phyloP scores from a whole-genome alignment of 2,888 invertebrate species.

The Amphipyra berbera region DNA sequence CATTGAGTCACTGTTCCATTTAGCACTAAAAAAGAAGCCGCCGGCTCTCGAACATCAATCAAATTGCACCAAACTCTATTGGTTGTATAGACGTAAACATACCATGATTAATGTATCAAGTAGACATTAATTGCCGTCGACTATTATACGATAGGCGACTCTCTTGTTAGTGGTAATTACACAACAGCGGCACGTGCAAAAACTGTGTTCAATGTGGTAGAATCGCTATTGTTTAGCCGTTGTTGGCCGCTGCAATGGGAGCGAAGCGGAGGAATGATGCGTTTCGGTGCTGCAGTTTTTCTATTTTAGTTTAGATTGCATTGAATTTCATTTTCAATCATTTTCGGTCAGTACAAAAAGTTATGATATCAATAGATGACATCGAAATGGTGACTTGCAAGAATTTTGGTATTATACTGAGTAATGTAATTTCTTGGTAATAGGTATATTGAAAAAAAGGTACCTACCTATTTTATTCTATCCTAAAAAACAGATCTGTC shows the following conservation, averaged over 20 bases:
- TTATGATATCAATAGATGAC: conserved; percentile 25
- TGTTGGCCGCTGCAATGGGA: conserved; percentile 42
- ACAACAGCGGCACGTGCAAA: conserved; percentile 56
- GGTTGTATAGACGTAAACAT: conserved; percentile 55
- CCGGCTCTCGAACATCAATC: conserved; percentile 58
- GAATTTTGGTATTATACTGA: conserved; percentile 1
- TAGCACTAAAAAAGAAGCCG: conserved; percentile 39
- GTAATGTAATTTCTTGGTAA: too few species aligned
- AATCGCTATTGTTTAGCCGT: conserved; percentile 63
- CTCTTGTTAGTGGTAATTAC: conserved; percentile 64
- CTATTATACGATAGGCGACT: conserved; percentile 54
- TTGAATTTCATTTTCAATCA: conserved; percentile 20
- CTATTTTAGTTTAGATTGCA: conserved; percentile 23
- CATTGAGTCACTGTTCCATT: conserved; percentile 41
- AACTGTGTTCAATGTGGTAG: conserved; percentile 42
- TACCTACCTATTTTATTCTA: background rate
- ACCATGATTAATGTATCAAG: conserved; percentile 74
- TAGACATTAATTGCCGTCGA: conserved; percentile 67
- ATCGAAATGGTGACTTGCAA: conserved; percentile 18
- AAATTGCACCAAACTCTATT: conserved; percentile 56
- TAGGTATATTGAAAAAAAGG: background rate
- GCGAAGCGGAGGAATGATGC: conserved; percentile 41
- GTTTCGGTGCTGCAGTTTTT: conserved; percentile 30
- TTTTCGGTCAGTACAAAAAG: conserved; percentile 21
- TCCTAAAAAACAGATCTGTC: too few species aligned